Evolutionary conservation across 2,113 vertebrate genomes (phyloP), one percentile per base, ranked within the genome.

Genomic region (Eidolon helvum): DNA sequence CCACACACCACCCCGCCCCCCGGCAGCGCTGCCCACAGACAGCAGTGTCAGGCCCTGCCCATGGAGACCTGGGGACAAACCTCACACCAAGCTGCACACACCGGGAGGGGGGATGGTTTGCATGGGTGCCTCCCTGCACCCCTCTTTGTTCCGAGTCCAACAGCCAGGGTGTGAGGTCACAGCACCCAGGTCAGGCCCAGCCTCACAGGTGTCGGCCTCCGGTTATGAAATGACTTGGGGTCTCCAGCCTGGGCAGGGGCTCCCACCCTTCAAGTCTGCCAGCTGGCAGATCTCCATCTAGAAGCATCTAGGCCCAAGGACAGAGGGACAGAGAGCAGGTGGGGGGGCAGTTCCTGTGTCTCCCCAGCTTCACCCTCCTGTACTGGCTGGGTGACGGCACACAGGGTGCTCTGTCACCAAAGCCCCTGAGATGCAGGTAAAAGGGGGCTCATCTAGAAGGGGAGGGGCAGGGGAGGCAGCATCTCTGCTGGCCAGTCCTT

Each of bases 341-440:
- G 87, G 12, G 40, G n/a, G 16, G 24, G 82, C 5, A 7, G 59
- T 38, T 43, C 71, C 79, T n/a, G 35, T 61, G 26, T 45, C 30
- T 19, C 69, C 53, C 78, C 8, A 0, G 19, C 21, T 65, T 77
- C 14, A 6, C n/a, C 80, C 79, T 92, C 83, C 59, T 26, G 38
- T 10, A 78, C 48, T 61, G 2, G 14, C 30, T 5, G 45, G 55
- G 72, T 16, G 38, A 72, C 6, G 61, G 48, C 14, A 19, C 63
- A 6, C 40, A 83, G 78, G 55, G 63, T 10, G 7, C 0, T 26
- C 38, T 7, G 30, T 63, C 5, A 0, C 69, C 1, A 28, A 79
- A 16, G 38, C 12, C n/a, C 33, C 14, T 0, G n/a, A 12, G 30
- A 9, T 4, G 0, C 22, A 35, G 43, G 15, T 7, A 14, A 45